phyloP scores from a whole-genome alignment of 2,888 invertebrate genomes.

The Papilio gigon region DNA sequence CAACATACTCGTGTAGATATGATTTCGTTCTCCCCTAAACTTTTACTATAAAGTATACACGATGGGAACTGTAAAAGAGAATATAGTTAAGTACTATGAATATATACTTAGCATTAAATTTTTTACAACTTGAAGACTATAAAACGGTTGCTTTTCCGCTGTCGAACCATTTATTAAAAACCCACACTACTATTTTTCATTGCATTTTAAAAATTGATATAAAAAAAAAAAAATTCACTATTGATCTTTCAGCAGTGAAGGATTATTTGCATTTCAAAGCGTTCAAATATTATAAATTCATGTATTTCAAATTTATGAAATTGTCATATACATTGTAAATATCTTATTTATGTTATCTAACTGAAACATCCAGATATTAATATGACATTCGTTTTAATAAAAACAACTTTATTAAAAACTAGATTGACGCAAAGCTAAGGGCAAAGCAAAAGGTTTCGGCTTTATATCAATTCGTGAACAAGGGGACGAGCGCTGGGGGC shows the following conservation, averaged over 20 bases:
- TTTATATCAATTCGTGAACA: slow-evolving; percentile 43
- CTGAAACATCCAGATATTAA: neutral
- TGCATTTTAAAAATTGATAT: too few relatives aligned
- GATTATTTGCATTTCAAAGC: neutral
- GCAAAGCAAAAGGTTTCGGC: slow-evolving; percentile 29
- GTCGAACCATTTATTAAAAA: too few relatives aligned
- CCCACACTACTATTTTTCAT: too few relatives aligned
- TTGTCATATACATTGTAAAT: neutral
- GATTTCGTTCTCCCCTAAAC: slow-evolving; percentile 8
- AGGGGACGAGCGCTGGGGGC: slow-evolving; percentile 14
- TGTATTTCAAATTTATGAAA: too few relatives aligned
- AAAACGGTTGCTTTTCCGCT: too few relatives aligned
- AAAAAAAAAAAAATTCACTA: too few relatives aligned
- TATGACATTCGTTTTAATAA: slow-evolving; percentile 35
- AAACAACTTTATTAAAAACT: slow-evolving; percentile 43
- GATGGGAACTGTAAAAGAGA: neutral
- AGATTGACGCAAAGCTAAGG: slow-evolving; percentile 23
- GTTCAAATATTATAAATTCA: neutral
- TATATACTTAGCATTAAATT: neutral
- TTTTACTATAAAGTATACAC: slow-evolving; percentile 1
- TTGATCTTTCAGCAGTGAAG: too few relatives aligned
- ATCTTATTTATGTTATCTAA: neutral
- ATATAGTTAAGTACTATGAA: neutral
- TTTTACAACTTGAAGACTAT: neutral
- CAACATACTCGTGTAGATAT: slow-evolving; percentile 2